These are phyloP conservation scores for Cinclus cinclus DNA, from an alignment of 2,113 vertebrate genomes.

Conservation along the genomic window DNA sequence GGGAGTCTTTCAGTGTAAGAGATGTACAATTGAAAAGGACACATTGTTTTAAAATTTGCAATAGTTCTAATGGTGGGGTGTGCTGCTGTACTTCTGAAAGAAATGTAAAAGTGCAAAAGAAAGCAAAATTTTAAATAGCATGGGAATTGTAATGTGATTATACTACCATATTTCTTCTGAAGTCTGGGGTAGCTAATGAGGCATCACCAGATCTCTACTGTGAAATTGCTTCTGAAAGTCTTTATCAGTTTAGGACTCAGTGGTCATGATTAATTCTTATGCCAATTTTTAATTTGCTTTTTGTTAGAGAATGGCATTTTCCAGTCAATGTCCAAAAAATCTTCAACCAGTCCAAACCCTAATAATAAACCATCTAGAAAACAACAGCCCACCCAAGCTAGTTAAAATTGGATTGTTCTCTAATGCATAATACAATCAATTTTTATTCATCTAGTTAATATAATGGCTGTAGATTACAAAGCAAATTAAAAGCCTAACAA, in stretches of 20 bases:
- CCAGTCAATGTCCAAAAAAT: not conserved
- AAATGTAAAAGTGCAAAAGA: not conserved
- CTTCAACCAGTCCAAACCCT: not conserved
- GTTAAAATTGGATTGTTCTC: conserved; percentile 1
- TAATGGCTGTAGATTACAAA: not conserved
- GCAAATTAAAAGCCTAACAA: conserved; percentile 27
- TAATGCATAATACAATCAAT: not conserved
- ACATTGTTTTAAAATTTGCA: not conserved
- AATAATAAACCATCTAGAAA: not conserved
- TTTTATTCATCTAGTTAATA: conserved; percentile 25
- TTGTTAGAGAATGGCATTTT: conserved; percentile 4
- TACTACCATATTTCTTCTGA: not conserved
- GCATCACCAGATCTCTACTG: not conserved
- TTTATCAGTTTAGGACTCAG: not conserved
- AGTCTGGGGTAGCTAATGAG: not conserved
- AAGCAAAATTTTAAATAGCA: not conserved
- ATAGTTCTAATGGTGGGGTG: not conserved
- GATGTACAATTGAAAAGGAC: not conserved
- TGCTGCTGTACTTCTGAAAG: not conserved
- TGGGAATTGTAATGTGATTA: not conserved
- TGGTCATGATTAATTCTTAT: not conserved
- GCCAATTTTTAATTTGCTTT: not conserved
- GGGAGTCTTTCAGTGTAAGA: not conserved
- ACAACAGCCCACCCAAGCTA: not conserved
- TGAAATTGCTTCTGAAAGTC: not conserved